Evolutionary conservation across 1,140 invertebrate species (phyloP).

Genomic region (Samia ricini): DNA sequence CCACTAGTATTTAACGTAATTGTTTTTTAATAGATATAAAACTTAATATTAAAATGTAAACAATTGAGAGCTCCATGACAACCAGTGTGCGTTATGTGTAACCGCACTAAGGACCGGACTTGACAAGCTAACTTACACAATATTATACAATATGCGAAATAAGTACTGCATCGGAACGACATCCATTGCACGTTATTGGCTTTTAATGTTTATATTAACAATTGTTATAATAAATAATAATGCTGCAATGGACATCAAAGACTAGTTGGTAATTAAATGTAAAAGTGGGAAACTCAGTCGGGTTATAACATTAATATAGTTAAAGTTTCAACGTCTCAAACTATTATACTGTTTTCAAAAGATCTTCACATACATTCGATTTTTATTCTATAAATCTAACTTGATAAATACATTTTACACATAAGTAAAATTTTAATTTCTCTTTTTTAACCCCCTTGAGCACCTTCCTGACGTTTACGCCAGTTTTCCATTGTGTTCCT

Average conservation of each 20-base stretch:
- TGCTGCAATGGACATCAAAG: conserved; percentile 22
- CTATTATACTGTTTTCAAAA: not conserved
- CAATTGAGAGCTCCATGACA: not conserved
- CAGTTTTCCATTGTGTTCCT: too few relatives aligned
- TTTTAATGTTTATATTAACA: too few relatives aligned
- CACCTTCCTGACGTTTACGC: too few relatives aligned
- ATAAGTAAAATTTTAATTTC: too few relatives aligned
- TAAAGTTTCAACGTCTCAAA: not conserved
- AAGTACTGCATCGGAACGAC: conserved; percentile 44
- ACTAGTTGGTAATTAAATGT: conserved; percentile 43
- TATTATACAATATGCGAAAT: conserved; percentile 51
- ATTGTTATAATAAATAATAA: too few relatives aligned
- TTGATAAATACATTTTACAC: not conserved
- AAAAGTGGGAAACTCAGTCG: conserved; percentile 51
- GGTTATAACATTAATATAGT: conserved; percentile 8
- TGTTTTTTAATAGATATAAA: not conserved
- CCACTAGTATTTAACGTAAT: too few relatives aligned
- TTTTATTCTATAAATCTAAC: not conserved
- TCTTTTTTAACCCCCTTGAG: too few relatives aligned
- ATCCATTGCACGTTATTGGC: not conserved
- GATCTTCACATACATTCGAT: not conserved
- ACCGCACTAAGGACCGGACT: conserved; percentile 43
- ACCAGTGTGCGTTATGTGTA: not conserved
- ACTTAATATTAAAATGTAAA: not conserved
- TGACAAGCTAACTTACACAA: conserved; percentile 51